Evolutionary conservation across 2,113 vertebrate species (phyloP), one percentile per base, ranked within the genome.

Genomic region (Dipodomys spectabilis): DNA sequence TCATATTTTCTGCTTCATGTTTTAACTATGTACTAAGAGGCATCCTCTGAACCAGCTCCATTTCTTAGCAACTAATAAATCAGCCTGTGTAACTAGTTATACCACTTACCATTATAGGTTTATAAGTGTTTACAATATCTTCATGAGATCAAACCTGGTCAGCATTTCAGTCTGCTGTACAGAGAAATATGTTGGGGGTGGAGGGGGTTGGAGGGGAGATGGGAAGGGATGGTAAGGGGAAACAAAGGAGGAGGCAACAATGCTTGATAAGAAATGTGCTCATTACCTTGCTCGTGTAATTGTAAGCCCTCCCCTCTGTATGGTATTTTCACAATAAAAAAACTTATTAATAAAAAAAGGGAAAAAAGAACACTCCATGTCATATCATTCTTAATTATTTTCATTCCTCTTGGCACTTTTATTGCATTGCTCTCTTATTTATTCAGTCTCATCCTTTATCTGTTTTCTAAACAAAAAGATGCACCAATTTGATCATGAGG

Each of bases 71-170:
- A 86, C 23, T 65, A 78, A 35, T 65, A 74, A 87, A 57, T 35
- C 32, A 95, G 19, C 28, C 27, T 32, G 80, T 4, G 3, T 15
- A 75, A 65, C 11, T 73, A 28, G 74, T 86, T 53, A 75, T 60
- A 11, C 10, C 68, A 69, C 49, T 35, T 86, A 94, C 18, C 23
- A 45, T 35, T 45, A 60, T 1, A 95, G 8, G 62, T 64, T 71
- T 84, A 83, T n/a, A 90, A 86, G 60, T 71, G 35, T 35, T 95
- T 69, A 75, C 1, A 86, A 15, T 82, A 83, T 87, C 23, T 80
- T 77, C 32, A 80, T 49, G 6, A 78, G n/a, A 57, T 90, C 82
- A 87, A 95, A 92, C 7, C 1, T 75, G 15, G 6, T 7, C 60
- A 79, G 39, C 22, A 79, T 28, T 79, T 83, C 45, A 81, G 23